These are phyloP conservation scores for Zoanthus sociatus DNA, from an alignment of 92 coral and sea anemone species.

Conservation along the genomic window DNA sequence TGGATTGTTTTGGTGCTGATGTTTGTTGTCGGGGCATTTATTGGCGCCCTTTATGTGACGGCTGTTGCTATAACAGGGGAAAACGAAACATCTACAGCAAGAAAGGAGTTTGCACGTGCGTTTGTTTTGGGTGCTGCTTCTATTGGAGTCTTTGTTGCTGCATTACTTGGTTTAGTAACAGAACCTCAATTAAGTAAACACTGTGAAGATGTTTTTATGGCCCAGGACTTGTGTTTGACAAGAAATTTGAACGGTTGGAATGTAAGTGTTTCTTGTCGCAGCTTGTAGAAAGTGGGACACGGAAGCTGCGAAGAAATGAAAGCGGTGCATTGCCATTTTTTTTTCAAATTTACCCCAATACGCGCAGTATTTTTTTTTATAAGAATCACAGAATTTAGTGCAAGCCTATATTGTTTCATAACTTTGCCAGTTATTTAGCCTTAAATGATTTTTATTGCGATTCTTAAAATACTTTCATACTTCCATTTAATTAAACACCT, in stretches of 20 bases:
- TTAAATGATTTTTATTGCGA: too few relatives aligned
- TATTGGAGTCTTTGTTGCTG: conserved; percentile 69
- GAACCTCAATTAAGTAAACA: conserved; percentile 73
- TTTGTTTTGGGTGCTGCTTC: conserved; percentile 72
- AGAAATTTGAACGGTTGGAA: conserved; percentile 67
- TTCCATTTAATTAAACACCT: too few relatives aligned
- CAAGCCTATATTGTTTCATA: too few relatives aligned
- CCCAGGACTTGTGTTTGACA: conserved; percentile 69
- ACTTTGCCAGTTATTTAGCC: too few relatives aligned
- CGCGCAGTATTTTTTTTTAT: too few relatives aligned
- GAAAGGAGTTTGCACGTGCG: conserved; percentile 85
- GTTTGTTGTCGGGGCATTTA: conserved; percentile 67
- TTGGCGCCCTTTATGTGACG: conserved; percentile 75
- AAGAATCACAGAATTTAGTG: too few relatives aligned
- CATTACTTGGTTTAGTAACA: conserved; percentile 64
- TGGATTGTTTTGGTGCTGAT: conserved; percentile 64
- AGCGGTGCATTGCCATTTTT: too few relatives aligned
- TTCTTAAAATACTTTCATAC: too few relatives aligned
- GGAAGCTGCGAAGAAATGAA: too few relatives aligned
- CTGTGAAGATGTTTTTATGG: conserved; percentile 50
- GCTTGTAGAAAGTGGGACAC: background rate
- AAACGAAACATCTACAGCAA: conserved; percentile 47
- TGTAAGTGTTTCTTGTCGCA: conserved; percentile 42
- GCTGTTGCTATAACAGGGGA: conserved; percentile 62
- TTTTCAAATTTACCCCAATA: too few relatives aligned